Base-by-base conservation (phyloP, 2,797 vertebrate species). In the Valencia hispanica region DNA sequence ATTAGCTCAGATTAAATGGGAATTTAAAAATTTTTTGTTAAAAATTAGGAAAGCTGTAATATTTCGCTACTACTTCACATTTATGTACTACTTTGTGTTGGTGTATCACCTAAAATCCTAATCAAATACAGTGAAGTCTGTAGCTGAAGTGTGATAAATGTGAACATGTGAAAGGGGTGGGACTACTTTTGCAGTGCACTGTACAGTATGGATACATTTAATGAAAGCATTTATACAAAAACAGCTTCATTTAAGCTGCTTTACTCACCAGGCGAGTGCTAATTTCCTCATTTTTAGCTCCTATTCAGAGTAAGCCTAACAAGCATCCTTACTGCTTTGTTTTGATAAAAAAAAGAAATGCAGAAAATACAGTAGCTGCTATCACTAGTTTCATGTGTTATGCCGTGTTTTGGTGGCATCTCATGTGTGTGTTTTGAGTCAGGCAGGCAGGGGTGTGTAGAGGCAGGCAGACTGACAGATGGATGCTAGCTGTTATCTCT, bases 401-500 rank as follows among this genome's bases (percentile, higher is more conserved):
- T 25, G 39, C 43, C 69, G 22, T 50, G 77, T 87, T 85, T 87
- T 71, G 27, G 45, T 82, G 79, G 74, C 74, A 25, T 85, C 63
- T 73, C 73, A 69, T 25, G 59, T 73, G 68, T 86, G 43, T 87
- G 68, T 81, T 82, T 78, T 55, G 75, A 78, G 70, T 74, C 41
- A 0, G 25, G 68, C 55, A 73, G 77, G 80, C 66, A 83, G 71
- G 61, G 77, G 10, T 77, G 74, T 75, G 71, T 43, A 48, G 57
- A 30, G 74, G 45, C 79, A 84, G 70, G 51, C 7, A 76, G 59
- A 69, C 15, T 3, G 66, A 72, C 76, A 87, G 86, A 88, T 84
- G 83, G 84, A 83, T 68, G 82, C 72, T 83, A 77, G 74, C 74
- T 75, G 83, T 71, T 82, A 53, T 91, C 74, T 83, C 79, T 73